A percentile compares a stretch with the other conserved stretches of the same genome.
Conservation (phyloP, 2,797 vertebrate genomes). For the Anguilla marmorata region DNA sequence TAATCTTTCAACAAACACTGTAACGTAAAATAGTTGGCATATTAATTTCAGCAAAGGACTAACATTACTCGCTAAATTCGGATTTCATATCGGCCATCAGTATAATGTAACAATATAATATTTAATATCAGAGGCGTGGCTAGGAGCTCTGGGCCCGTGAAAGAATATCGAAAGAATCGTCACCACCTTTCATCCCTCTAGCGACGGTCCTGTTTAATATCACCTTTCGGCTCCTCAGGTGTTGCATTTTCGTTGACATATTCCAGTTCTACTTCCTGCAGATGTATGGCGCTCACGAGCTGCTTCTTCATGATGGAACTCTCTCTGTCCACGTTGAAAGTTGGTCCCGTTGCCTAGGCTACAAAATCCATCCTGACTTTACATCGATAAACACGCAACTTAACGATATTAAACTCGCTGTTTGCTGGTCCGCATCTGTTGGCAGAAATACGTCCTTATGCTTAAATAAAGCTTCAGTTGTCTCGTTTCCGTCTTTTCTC, state of each 20-base stretch:
- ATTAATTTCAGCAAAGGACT: neutral
- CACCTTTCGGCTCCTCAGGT: conserved; percentile 8
- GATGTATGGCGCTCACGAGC: conserved; percentile 71
- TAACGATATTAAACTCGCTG: neutral
- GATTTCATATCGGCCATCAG: neutral
- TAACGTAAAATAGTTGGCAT: neutral
- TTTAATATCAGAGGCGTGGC: too few relatives aligned
- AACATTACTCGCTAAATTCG: neutral
- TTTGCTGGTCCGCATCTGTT: neutral
- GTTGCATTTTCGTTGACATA: conserved; percentile 42
- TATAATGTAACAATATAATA: neutral
- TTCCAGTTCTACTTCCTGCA: conserved; percentile 65
- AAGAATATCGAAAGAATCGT: too few relatives aligned
- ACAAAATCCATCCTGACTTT: neutral
- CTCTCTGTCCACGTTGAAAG: neutral
- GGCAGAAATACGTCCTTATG: neutral
- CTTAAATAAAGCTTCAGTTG: neutral
- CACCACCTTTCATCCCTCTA: too few relatives aligned
- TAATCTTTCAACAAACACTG: neutral
- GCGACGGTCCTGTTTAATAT: neutral
- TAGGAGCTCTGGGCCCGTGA: too few relatives aligned
- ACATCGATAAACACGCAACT: neutral
- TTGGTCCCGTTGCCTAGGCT: neutral
- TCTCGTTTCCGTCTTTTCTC: neutral
- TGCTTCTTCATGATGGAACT: conserved; percentile 55